phyloP scores from a whole-genome alignment of 2,113 vertebrate species.

The Takifugu bimaculatus region DNA sequence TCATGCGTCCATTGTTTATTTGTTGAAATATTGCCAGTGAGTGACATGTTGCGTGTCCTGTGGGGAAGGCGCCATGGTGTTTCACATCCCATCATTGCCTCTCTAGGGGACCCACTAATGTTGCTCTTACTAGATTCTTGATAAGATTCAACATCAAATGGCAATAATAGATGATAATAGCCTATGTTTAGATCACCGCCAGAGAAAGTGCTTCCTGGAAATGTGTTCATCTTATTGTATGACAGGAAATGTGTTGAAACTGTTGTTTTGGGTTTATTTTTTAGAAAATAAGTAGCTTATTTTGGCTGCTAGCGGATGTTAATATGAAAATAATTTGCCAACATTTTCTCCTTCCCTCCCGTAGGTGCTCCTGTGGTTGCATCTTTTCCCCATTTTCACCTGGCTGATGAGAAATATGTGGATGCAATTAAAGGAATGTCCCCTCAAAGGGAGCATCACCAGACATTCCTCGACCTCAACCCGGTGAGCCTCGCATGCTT shows the following conservation, averaged over 20 bases:
- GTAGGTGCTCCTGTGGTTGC: conserved; percentile 89
- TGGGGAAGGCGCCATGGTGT: background rate
- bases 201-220: no score
- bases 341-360: background rate
- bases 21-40: background rate
- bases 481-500: conserved; percentile 72
- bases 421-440: conserved; percentile 79
- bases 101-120: conserved; percentile 1
- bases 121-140: background rate
- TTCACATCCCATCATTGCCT: background rate
- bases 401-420: conserved; percentile 79
- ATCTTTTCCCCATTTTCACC: conserved; percentile 94
- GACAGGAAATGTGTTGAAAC: no score
- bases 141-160: conserved; percentile 19
- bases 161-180: background rate
- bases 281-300: background rate
- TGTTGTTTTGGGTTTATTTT: no score
- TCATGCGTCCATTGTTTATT: conserved; percentile 30
- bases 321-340: background rate
- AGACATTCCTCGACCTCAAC: conserved; percentile 91
- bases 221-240: no score
- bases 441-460: conserved; percentile 83
- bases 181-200: no score
- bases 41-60: background rate
- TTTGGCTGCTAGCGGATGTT: background rate